Base-by-base conservation (phyloP, 2,888 invertebrate genomes). In the Caenorhabditis angaria region DNA sequence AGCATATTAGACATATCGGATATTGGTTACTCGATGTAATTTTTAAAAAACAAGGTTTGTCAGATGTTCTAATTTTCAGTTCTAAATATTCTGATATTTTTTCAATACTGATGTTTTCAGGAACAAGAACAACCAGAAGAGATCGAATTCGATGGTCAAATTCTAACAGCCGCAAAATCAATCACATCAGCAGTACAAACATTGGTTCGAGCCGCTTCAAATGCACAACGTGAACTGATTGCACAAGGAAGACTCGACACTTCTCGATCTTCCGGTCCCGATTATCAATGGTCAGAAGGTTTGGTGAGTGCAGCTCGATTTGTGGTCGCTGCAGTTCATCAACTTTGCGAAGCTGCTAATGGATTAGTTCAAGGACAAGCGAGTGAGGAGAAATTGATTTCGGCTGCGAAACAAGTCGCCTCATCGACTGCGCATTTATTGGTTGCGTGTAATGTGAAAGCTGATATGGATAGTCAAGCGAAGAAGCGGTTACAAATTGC, bases 101-200 rank as follows among this genome's bases (percentile, higher is more conserved):
- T 27, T 18, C 8, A 24, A 22, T 28, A 53, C 6, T 27, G 3
- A n/a, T 51, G 3, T 22, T 41, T 53, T 62, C 27, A 41, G 47
- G 48, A 61, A 20, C 10, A 41, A 41, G 89, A 95, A 93, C 93
- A 93, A 88, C 91, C 94, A 4, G 95, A 95, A 88, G 95, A 96
- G 88, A 93, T 97, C 89, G 95, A 95, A 90, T 99, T 99, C 89
- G 99, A 99, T 88, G 97, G 97, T 90, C 96, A 97, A 93, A 99
- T 99, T 82, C 89, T 99, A 85, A 95, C 96, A 88, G 97, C 97
- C 0, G 97, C 97, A 50, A 96, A 96, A 90, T 94, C 94, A 1
- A 97, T 99, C 83, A 94, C 97, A 80, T 93, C 94, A 0, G 99
- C 99, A 0, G 97, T 97, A 0, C 95, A 97, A 0, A 96, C 97